Base-by-base conservation (phyloP, 2,888 invertebrate genomes). In the Spisula subtruncata region DNA sequence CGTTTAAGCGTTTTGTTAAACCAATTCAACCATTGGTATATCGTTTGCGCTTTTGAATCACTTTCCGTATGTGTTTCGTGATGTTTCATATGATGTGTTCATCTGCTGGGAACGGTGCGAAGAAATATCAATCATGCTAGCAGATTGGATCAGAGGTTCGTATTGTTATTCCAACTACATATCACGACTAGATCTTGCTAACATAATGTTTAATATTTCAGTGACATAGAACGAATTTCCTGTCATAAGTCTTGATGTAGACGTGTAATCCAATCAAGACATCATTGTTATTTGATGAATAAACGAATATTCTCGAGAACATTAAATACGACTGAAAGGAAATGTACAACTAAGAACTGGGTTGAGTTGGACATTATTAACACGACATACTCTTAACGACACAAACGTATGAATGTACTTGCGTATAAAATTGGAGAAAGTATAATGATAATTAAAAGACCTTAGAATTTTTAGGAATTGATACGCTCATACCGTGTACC, bases 1-100 rank as follows among this genome's bases (percentile, higher is more conserved):
- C 83, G 60, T 60, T 83, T 60, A 60, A 83, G 35, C 41, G 41
- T 60, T n/a, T 35, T 35, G 56, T n/a, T 83, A 66, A 66, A 66
- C 60, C 60, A 41, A 18, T 48, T 79, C 1, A n/a, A 35, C 29
- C 20, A 35, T 35, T 2, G 25, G 25, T 66, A 4, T 25, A 25
- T 66, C 60, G n/a, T 66, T 66, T 66, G 60, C 25, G n/a, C 60
- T 66, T 66, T 66, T 66, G 60, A 25, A 66, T 66, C 25, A 66
- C 60, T n/a, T 66, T 25, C 25, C 10, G 25, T 66, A 10, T 10
- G n/a, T 25, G 1, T 66, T 66, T n/a, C 60, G 60, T 66, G 60
- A 66, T n/a, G 25, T n/a, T 60, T 66, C 25, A 25, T 66, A 10
- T 66, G 60, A 66, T 12, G 10, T 66, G 12, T 66, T 10, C n/a